These are phyloP conservation scores for Lepeophtheirus salmonis DNA, from an alignment of 1,140 invertebrate species.

Conservation along the genomic window DNA sequence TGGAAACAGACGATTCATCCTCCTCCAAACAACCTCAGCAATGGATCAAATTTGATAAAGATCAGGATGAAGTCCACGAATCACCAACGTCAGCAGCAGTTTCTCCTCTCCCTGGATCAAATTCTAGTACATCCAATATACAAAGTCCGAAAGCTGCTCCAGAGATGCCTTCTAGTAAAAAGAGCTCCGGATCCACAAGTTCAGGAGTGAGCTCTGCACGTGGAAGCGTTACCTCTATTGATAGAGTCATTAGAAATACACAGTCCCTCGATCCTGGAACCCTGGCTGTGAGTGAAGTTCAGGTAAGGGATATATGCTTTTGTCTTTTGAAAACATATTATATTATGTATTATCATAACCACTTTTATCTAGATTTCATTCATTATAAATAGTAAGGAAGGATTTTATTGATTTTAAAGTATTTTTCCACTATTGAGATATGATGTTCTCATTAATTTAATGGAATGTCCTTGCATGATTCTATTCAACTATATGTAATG, in stretches of 20 bases:
- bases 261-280: not conserved
- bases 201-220: slow-evolving; percentile 11
- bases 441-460: too few relatives aligned
- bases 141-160: not conserved
- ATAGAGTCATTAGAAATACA: not conserved
- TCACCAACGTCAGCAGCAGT: not conserved
- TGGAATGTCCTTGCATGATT: too few relatives aligned
- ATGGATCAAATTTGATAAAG: not conserved
- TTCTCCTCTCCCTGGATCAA: slow-evolving; percentile 8
- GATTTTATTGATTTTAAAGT: too few relatives aligned
- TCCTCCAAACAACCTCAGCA: not conserved
- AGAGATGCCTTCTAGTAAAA: not conserved
- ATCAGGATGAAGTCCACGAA: not conserved
- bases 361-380: too few relatives aligned
- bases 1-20: not conserved
- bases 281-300: not conserved
- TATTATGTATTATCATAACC: too few relatives aligned
- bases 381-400: too few relatives aligned
- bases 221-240: not conserved
- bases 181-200: not conserved
- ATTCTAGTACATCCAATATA: not conserved
- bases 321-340: not conserved
- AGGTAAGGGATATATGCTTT: not conserved
- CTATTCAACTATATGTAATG: too few relatives aligned
- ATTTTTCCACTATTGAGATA: too few relatives aligned